Evolutionary conservation across 1,140 invertebrate genomes (phyloP).

Genomic region (Heliconius hewitsoni): DNA sequence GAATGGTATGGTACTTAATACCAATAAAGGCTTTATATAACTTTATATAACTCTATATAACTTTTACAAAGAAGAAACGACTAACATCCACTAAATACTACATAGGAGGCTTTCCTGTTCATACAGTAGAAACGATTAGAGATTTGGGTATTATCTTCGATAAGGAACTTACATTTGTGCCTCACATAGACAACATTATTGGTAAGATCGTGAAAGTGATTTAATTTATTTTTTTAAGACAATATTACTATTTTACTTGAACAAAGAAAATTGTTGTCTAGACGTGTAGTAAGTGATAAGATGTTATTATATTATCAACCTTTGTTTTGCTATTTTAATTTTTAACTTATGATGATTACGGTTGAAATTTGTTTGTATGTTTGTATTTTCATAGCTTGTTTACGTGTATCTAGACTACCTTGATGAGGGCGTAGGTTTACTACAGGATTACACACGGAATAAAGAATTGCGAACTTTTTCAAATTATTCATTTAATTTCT

Average conservation of each 20-base stretch:
- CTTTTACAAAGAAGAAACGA: too few relatives aligned
- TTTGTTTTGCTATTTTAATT: constrained; percentile 26
- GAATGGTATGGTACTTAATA: too few relatives aligned
- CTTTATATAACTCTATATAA: too few relatives aligned
- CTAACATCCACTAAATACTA: too few relatives aligned
- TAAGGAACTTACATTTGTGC: too few relatives aligned
- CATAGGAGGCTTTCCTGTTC: too few relatives aligned
- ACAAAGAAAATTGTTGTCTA: constrained; percentile 44
- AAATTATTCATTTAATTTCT: neutral
- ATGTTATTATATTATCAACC: constrained; percentile 13
- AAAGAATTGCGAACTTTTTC: constrained; percentile 19
- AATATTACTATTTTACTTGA: neutral
- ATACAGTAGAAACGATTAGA: too few relatives aligned
- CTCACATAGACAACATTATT: too few relatives aligned
- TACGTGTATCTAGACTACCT: constrained; percentile 65
- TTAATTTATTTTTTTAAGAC: neutral
- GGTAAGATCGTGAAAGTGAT: too few relatives aligned
- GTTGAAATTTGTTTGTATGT: constrained; percentile 14
- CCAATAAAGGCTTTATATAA: too few relatives aligned
- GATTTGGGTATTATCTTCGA: too few relatives aligned
- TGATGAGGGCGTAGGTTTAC: constrained; percentile 70
- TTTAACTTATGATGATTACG: constrained; percentile 41
- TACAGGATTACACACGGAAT: constrained; percentile 45
- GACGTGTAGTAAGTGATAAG: constrained; percentile 40
- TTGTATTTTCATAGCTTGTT: constrained; percentile 36